Evolutionary conservation across 2,888 invertebrate genomes (phyloP).

Genomic region (Apocheima hispidaria): DNA sequence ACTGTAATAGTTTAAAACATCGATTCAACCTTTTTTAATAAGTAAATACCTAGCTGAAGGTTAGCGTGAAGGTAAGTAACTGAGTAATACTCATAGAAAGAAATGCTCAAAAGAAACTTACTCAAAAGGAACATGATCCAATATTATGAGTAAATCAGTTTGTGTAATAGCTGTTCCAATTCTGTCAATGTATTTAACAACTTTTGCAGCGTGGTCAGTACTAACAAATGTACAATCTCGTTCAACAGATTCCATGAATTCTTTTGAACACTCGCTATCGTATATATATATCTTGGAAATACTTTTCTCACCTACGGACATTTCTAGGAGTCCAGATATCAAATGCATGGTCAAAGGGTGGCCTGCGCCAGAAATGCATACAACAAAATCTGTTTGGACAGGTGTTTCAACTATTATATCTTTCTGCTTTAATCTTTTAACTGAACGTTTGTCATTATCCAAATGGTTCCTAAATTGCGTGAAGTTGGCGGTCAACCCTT

Average conservation of each 20-base stretch:
- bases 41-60: too few relatives aligned
- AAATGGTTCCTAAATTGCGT: constrained; percentile 64
- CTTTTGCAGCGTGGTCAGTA: constrained; percentile 60
- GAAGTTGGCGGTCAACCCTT: constrained; percentile 60
- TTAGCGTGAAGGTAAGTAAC: neutral
- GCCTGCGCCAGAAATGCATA: constrained; percentile 73
- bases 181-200: constrained; percentile 71
- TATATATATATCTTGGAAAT: constrained; percentile 71
- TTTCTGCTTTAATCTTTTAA: constrained; percentile 22
- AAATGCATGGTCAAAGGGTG: constrained; percentile 66
- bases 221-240: constrained; percentile 66
- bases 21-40: neutral
- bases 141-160: constrained; percentile 82
- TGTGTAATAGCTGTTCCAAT: constrained; percentile 77
- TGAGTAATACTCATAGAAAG: neutral
- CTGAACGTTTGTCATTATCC: constrained; percentile 38
- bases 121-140: constrained; percentile 77
- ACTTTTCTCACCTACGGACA: constrained; percentile 51
- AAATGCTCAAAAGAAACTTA: constrained; percentile 49
- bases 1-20: constrained; percentile 55
- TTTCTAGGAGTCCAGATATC: constrained; percentile 68
- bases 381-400: constrained; percentile 50
- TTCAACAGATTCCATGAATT: constrained; percentile 67
- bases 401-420: constrained; percentile 22
- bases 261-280: constrained; percentile 59